These are phyloP conservation scores for Ceyx melanurus DNA, from an alignment of 2,113 vertebrate species.

Conservation along the genomic window DNA sequence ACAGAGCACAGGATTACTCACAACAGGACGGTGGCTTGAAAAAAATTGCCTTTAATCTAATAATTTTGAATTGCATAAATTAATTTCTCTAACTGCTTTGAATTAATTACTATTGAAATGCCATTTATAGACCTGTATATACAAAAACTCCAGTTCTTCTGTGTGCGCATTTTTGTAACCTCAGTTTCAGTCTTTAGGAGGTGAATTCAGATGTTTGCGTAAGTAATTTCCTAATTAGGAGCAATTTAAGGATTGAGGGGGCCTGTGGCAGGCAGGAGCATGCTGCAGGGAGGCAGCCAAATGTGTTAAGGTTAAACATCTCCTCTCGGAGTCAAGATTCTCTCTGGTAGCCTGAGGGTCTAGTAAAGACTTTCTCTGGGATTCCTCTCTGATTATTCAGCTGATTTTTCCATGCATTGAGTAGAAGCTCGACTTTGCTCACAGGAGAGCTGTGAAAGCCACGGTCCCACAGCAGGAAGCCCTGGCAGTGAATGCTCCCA, in stretches of 20 bases:
- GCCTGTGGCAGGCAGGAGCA: background rate
- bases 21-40: background rate
- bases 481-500: accelerated
- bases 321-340: background rate
- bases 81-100: background rate
- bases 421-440: background rate
- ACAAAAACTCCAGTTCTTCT: background rate
- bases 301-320: background rate
- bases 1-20: background rate
- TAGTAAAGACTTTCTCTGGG: background rate
- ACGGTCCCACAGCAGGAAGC: background rate
- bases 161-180: background rate
- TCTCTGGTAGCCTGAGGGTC: background rate
- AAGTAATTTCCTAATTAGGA: background rate
- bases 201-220: background rate
- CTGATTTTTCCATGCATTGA: background rate
- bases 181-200: background rate
- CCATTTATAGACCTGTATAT: background rate
- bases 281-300: accelerated
- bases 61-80: slow-evolving; percentile 59
- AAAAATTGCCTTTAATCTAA: slow-evolving; percentile 37
- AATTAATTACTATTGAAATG: slow-evolving; percentile 19
- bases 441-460: background rate
- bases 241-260: background rate
- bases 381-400: background rate